Evolutionary conservation across 2,888 invertebrate species (phyloP).

Genomic region (Chymomyza amoena): DNA sequence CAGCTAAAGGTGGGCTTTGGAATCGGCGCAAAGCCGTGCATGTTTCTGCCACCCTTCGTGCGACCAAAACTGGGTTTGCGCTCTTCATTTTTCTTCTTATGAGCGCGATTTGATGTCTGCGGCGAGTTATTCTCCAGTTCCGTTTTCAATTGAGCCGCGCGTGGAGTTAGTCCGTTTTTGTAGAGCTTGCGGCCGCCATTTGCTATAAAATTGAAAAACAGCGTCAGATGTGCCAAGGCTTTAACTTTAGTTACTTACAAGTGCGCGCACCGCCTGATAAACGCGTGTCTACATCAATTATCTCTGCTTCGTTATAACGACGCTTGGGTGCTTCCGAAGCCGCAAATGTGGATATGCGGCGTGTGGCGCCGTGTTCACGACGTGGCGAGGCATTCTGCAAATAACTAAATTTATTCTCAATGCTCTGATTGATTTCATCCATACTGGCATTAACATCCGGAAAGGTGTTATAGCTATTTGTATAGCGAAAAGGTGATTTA

Average conservation of each 20-base stretch:
- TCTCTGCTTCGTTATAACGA: neutral
- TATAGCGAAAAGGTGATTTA: neutral
- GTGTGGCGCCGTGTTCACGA: neutral
- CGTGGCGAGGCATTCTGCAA: neutral
- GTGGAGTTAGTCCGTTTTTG: conserved; percentile 49
- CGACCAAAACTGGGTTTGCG: conserved; percentile 4
- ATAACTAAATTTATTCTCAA: neutral
- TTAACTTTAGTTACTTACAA: neutral
- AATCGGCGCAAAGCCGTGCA: neutral
- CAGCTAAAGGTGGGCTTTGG: conserved; percentile 32
- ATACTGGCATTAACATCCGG: neutral
- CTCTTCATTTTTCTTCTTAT: conserved; percentile 28
- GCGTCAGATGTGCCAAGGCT: neutral
- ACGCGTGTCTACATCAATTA: neutral
- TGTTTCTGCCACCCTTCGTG: neutral
- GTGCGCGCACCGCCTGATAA: no score
- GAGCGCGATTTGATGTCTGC: neutral
- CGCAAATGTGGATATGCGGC: neutral
- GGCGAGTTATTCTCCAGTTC: neutral
- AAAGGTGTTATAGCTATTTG: neutral
- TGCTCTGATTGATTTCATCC: neutral
- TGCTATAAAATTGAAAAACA: no score
- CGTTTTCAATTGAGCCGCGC: conserved; percentile 1
- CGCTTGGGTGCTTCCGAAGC: neutral
- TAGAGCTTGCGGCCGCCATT: no score